Conservation (phyloP, 1,140 invertebrate genomes). For the Hermetia illucens region DNA sequence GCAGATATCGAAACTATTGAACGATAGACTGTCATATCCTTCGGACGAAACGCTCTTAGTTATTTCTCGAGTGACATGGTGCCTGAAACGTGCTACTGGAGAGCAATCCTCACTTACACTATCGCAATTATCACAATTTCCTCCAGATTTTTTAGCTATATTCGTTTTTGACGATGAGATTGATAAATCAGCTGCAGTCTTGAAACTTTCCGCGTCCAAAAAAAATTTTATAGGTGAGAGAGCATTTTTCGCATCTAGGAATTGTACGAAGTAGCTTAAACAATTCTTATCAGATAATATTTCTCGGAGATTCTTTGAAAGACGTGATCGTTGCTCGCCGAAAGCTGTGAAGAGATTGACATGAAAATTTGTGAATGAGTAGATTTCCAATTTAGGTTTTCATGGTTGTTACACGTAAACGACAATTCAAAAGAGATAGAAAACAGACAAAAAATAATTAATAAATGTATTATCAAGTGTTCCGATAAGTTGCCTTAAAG, state of each 20-base stretch:
- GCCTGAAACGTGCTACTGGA: background rate
- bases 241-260: constrained; percentile 44
- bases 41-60: constrained; percentile 5
- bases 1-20: background rate
- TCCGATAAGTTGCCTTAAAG: too few relatives aligned
- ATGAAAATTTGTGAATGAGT: too few relatives aligned
- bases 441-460: too few relatives aligned
- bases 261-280: constrained; percentile 59
- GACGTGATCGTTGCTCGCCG: constrained; percentile 20
- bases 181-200: constrained; percentile 13
- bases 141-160: constrained; percentile 12
- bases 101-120: background rate
- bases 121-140: too few relatives aligned
- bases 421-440: too few relatives aligned
- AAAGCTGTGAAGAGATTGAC: too few relatives aligned
- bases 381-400: too few relatives aligned
- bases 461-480: too few relatives aligned
- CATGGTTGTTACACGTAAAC: too few relatives aligned
- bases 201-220: constrained; percentile 56
- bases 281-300: constrained; percentile 52
- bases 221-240: constrained; percentile 50
- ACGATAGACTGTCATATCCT: constrained; percentile 2
- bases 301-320: constrained; percentile 42
- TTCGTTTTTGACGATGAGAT: background rate
- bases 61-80: constrained; percentile 3